phyloP scores from a whole-genome alignment of 2,113 vertebrate genomes.

The Gallinago undulata region DNA sequence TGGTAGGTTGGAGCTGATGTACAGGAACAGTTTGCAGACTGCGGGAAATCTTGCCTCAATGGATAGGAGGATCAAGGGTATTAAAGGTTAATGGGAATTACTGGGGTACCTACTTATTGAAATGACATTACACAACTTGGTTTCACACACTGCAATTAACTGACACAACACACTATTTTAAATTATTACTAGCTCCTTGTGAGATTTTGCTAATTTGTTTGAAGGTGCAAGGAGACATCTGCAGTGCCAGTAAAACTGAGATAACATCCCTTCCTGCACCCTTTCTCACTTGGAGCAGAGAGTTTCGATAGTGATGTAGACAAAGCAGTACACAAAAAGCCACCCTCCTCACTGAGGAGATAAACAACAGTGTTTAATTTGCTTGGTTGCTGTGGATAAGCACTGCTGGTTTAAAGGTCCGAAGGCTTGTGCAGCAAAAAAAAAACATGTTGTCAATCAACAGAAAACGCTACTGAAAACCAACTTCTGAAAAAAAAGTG shows the following conservation, averaged over 20 bases:
- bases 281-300: not conserved
- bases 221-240: not conserved
- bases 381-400: not conserved
- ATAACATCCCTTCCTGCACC: not conserved
- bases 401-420: not conserved
- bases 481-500: constrained; percentile 13
- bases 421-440: not conserved
- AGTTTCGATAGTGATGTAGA: not conserved
- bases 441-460: not conserved
- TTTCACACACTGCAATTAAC: constrained; percentile 39
- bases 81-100: constrained; percentile 33
- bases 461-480: constrained; percentile 39
- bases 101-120: not conserved
- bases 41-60: constrained; percentile 19
- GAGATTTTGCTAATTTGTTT: constrained; percentile 13
- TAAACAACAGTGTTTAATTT: not conserved
- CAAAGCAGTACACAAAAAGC: not conserved
- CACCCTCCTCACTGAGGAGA: not conserved
- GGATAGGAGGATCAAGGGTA: constrained; percentile 18
- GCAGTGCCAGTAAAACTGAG: not conserved
- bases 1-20: not conserved
- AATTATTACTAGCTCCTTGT: not conserved
- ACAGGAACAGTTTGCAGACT: not conserved
- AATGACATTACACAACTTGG: not conserved
- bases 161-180: constrained; percentile 8